Base-by-base conservation (phyloP, 2,113 vertebrate genomes). In the Neogobius melanostomus region DNA sequence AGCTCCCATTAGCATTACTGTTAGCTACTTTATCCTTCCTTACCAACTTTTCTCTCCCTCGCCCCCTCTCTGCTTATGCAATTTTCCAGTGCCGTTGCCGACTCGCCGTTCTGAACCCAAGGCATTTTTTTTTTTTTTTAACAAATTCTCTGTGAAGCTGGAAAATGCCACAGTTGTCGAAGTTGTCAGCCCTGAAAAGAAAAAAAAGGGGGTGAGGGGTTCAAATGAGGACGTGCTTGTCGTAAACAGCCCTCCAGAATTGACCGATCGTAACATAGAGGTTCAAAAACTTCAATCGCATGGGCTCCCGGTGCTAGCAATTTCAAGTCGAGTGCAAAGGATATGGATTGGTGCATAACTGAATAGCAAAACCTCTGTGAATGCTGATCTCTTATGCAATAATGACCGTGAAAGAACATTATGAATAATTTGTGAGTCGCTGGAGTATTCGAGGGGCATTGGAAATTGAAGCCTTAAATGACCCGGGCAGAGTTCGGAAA, bases 391-490 rank as follows among this genome's bases (percentile, higher is more conserved):
- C 73, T 82, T 77, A 77, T 62, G 79, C 76, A 85, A 87, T 66
- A 72, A 56, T 9, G 43, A 8, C 64, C 53, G 57, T 52, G 53
- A 46, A 49, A 50, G 21, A 54, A 82, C 15, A 45, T 52, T 72
- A 72, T 83, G 52, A 87, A 83, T 81, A 72, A 77, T 85, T 85
- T 85, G 76, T 81, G 61, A 85, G 61, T 74, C 69, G 68, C 69
- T 72, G 66, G 52, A 75, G 74, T 90, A 80, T 85, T 85, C 82
- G 72, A 79, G 54, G 71, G 50, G 64, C 61, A 69, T 72, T 54
- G 67, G 69, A 81, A 8, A 59, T 49, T 68, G 72, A 48, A 67
- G 56, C 59, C 76, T 59, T 53, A 71, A 73, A 47, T 72, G 77
- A 81, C 71, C 73, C 75, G 66, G 59, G 57, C 42, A 67, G 61